Evolutionary conservation across 92 coral and sea anemone species (phyloP), one percentile per base, ranked within the genome.

Genomic region (Porites lobata): DNA sequence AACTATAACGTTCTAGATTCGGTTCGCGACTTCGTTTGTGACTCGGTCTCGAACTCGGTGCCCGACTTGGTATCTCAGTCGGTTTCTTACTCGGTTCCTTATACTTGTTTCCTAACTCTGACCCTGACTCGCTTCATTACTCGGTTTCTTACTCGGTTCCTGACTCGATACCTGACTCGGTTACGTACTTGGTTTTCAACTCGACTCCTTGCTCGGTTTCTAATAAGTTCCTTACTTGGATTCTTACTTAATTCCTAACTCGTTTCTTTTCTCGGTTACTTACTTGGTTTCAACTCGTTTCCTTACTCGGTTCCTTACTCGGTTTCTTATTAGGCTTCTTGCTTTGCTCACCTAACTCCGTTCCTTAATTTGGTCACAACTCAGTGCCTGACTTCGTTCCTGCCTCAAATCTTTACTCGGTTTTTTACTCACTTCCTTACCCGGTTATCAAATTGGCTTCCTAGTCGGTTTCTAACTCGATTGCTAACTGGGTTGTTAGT

Each of bases 111-210:
- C 82, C 65, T 19, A 56, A 56, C 64, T 77, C 20, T 15, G n/a
- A 38, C 18, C 71, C 64, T 56, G 12, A 56, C 68, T 69, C 38
- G 82, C 71, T 77, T 77, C 82, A 69, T 50, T 50, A 77, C 82
- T 57, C 82, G 71, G 68, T 77, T 77, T 68, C 82, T 51, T 50
- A 8, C 82, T 50, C 62, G n/a, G 68, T 77, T 77, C 82, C 82
- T 50, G 8, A 77, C 72, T 77, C 68, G 82, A 19, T 13, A n/a
- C 19, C 72, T 50, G 19, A 57, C 82, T 54, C 65, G 66, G 68
- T 69, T 69, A 32, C 43, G 43, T 32, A 32, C 43, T 32, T 32
- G 43, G 17, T 77, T 53, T 38, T 14, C 20, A 54, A 77, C 82
- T 77, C 82, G 82, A 67, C 0, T 77, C 70, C 82, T 77, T 50